phyloP scores from a whole-genome alignment of 2,888 invertebrate species.

The Hydrotaea diabolus region DNA sequence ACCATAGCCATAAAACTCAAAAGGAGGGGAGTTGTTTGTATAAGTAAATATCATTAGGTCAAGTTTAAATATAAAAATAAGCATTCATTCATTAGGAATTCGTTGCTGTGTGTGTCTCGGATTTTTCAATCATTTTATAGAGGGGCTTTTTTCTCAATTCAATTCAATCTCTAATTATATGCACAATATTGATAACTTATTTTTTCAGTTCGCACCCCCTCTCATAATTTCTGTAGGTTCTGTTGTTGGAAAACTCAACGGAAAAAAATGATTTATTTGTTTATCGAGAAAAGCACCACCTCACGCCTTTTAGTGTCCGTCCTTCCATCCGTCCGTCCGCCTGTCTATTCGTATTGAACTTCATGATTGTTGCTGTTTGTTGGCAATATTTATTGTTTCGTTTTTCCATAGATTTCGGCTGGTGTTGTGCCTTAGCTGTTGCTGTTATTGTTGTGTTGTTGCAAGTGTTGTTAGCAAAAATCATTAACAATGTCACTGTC shows the following conservation, averaged over 20 bases:
- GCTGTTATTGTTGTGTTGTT: conserved; percentile 59
- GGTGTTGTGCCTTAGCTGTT: conserved; percentile 30
- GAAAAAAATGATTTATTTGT: conserved; percentile 65
- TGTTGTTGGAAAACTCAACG: neutral
- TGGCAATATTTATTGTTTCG: neutral
- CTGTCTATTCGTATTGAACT: conserved; percentile 10
- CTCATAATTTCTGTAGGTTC: conserved; percentile 43
- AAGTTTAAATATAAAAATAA: conserved; percentile 63
- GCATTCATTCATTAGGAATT: conserved; percentile 62
- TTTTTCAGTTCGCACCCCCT: conserved; percentile 42
- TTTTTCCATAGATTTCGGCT: conserved; percentile 45
- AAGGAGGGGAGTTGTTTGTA: neutral
- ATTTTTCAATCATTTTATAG: conserved; percentile 31
- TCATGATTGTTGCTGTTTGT: too few species aligned
- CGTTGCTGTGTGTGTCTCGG: neutral
- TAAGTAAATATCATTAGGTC: conserved; percentile 65
- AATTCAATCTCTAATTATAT: conserved; percentile 59
- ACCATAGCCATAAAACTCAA: neutral
- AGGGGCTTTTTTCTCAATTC: neutral
- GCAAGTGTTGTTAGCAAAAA: conserved; percentile 36
- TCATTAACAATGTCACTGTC: conserved; percentile 38
- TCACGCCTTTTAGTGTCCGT: conserved; percentile 63
- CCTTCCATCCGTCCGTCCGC: conserved; percentile 24
- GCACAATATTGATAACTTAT: conserved; percentile 67
- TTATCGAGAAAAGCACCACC: conserved; percentile 64